Evolutionary conservation across 2,113 vertebrate genomes (phyloP), one percentile per base, ranked within the genome.

Genomic region (Lophura nycthemera): DNA sequence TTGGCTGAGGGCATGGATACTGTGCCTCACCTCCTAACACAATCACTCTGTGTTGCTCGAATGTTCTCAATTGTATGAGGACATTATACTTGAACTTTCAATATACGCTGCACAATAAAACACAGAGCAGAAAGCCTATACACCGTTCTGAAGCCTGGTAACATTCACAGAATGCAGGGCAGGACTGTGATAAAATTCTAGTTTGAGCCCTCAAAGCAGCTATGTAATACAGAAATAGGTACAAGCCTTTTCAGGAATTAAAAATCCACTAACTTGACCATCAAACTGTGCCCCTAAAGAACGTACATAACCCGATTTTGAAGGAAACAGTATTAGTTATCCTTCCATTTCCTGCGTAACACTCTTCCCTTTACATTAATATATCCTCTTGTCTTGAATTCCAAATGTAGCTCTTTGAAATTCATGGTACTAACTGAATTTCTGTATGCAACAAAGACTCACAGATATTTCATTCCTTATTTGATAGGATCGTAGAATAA

Each of bases 1-100:
- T 4, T 78, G 76, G 77, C 92, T 86, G 60, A 79, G 79, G 48
- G 69, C 85, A 81, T 5, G 1, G 76, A 86, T 56, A 43, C 92
- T 86, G 90, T 81, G 86, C 92, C 80, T 95, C 92, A 96, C 88
- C 92, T 94, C 83, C 92, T 93, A 95, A 86, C 92, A 83, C 90
- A 96, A 75, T 88, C 86, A 94, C 61, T 93, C 92, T 89, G 82
- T 34, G 52, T 30, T 80, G 95, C 92, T 94, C 20, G 92, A 96
- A 95, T 60, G 88, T 95, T 96, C 95, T 81, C 96, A 95, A 92
- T 93, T 96, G 96, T 95, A 88, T 94, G 83, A 88, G 93, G 92
- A 96, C 88, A 52, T 91, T 93, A 84, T 71, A 95, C 93, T 71
- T 96, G 70, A 92, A 71, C 93, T 90, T 95, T 74, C 92, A 83